These are phyloP conservation scores for Carpatolechia fugitivella DNA, from an alignment of 2,888 invertebrate species.

Conservation along the genomic window DNA sequence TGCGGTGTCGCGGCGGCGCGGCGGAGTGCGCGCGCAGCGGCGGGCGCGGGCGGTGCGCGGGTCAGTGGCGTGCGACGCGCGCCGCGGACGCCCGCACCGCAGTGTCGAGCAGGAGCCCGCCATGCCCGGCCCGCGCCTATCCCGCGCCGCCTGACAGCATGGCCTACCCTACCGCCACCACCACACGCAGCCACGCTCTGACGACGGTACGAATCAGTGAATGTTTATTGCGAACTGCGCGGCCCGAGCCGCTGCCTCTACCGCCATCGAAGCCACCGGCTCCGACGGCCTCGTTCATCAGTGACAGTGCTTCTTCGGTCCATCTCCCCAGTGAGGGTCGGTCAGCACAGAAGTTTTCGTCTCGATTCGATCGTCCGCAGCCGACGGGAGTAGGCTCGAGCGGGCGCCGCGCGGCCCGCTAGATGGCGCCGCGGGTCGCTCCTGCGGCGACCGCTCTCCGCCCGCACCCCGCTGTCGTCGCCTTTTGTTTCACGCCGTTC, in stretches of 20 bases:
- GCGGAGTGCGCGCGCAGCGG: slow-evolving; percentile 42
- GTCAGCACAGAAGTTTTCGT: slow-evolving; percentile 58
- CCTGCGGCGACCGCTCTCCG: slow-evolving; percentile 76
- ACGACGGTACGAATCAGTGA: slow-evolving; percentile 71
- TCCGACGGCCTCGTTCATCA: slow-evolving; percentile 41
- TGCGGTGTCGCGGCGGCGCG: slow-evolving; percentile 42
- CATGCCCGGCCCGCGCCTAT: slow-evolving; percentile 78
- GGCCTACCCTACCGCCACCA: slow-evolving; percentile 76
- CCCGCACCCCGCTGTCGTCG: slow-evolving; percentile 68
- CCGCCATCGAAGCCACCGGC: slow-evolving; percentile 27
- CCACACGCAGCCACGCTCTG: slow-evolving; percentile 79
- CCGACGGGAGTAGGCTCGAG: slow-evolving; percentile 66
- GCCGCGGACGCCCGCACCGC: slow-evolving; percentile 78
- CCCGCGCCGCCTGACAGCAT: slow-evolving; percentile 79
- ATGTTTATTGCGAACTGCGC: slow-evolving; percentile 21
- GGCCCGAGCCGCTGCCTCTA: slow-evolving; percentile 28
- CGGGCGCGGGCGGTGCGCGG: slow-evolving; percentile 54
- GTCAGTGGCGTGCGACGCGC: slow-evolving; percentile 77
- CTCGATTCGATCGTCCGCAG: slow-evolving; percentile 77
- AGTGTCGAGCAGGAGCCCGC: slow-evolving; percentile 77
- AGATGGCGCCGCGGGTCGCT: slow-evolving; percentile 75
- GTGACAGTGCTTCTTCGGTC: slow-evolving; percentile 62
- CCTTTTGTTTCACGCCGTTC: slow-evolving; percentile 73
- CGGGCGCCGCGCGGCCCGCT: slow-evolving; percentile 71
- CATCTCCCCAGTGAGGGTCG: slow-evolving; percentile 52